These are phyloP conservation scores for Drosophila bifasciata DNA, from an alignment of 1,140 invertebrate species.

Conservation along the genomic window DNA sequence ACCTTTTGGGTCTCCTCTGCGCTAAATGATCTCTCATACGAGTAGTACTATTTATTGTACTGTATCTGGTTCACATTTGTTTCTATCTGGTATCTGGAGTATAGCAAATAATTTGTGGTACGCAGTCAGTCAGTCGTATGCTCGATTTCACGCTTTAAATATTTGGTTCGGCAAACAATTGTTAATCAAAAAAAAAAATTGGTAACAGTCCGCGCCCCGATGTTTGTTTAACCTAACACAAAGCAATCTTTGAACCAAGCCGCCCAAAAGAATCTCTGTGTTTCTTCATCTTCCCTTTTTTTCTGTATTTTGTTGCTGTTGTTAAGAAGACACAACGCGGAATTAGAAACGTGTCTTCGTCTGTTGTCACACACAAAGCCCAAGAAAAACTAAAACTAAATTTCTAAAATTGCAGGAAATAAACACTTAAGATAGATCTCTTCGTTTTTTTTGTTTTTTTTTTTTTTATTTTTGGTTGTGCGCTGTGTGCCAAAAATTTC, in stretches of 20 bases:
- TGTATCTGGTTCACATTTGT: constrained; percentile 30
- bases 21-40: constrained; percentile 46
- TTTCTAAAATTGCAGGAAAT: constrained; percentile 54
- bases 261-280: constrained; percentile 42
- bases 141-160: constrained; percentile 74
- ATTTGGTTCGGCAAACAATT: constrained; percentile 61
- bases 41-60: not conserved
- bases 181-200: constrained; percentile 73
- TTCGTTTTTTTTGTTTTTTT: not conserved
- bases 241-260: constrained; percentile 55
- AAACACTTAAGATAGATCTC: constrained; percentile 49
- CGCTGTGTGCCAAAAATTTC: constrained; percentile 16
- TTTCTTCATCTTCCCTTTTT: constrained; percentile 22
- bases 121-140: constrained; percentile 19
- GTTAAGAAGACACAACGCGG: constrained; percentile 8
- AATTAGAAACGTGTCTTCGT: constrained; percentile 31
- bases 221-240: constrained; percentile 45
- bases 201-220: constrained; percentile 43
- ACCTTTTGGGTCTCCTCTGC: constrained; percentile 41
- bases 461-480: not conserved
- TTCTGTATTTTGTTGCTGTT: no score
- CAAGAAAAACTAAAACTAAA: constrained; percentile 14
- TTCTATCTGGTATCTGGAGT: constrained; percentile 49
- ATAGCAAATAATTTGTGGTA: constrained; percentile 56
- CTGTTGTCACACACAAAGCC: constrained; percentile 35